Evolutionary conservation across 2,797 vertebrate species (phyloP).

Genomic region (Psittacula echo): DNA sequence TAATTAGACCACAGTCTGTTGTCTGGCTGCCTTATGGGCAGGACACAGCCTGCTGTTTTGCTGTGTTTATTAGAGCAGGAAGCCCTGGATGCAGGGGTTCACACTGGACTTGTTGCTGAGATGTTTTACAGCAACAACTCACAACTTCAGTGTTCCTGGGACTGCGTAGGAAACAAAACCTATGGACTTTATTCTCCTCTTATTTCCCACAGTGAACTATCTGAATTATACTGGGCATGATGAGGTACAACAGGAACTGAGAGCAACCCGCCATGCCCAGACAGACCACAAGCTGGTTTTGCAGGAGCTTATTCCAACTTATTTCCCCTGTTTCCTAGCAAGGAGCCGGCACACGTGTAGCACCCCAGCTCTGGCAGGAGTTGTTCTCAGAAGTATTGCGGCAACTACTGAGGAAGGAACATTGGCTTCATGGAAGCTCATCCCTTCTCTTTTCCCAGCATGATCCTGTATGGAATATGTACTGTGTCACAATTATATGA

Average conservation of each 20-base stretch:
- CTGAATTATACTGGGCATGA: neutral
- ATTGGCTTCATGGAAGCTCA: neutral
- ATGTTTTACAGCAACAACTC: neutral
- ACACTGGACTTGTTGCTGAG: neutral
- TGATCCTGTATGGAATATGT: neutral
- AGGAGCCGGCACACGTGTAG: neutral
- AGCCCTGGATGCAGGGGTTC: conserved; percentile 40
- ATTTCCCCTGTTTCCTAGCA: neutral
- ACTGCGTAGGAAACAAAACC: neutral
- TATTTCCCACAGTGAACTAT: neutral
- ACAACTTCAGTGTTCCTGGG: neutral
- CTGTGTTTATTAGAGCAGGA: conserved; percentile 16
- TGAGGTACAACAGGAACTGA: neutral
- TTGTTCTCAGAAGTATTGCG: neutral
- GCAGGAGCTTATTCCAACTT: neutral
- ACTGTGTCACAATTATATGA: conserved; percentile 12
- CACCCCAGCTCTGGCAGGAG: neutral
- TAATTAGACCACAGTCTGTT: conserved; percentile 67
- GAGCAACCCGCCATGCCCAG: neutral
- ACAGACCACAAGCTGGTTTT: neutral
- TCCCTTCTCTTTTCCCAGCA: conserved; percentile 37
- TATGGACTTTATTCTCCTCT: neutral
- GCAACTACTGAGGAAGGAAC: conserved; percentile 29
- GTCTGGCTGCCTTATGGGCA: conserved; percentile 69
- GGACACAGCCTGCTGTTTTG: conserved; percentile 38